Percentiles rank a stretch among this genome's conserved stretches.
Conservation (phyloP, 2,113 vertebrate species). For the Lasiurus cinereus region DNA sequence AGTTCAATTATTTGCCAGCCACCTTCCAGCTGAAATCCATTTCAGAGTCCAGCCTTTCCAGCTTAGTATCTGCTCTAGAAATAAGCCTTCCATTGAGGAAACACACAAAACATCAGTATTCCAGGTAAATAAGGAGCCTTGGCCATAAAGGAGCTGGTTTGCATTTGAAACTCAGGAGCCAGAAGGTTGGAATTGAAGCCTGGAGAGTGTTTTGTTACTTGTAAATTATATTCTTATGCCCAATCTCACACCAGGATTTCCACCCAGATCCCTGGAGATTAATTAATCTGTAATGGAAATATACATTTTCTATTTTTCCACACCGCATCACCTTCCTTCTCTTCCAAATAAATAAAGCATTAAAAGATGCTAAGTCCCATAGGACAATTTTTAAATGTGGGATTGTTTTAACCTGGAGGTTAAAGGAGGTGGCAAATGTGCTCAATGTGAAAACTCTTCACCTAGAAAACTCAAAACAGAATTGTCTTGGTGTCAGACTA, state of each 20-base stretch:
- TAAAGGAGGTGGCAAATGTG: constrained; percentile 39
- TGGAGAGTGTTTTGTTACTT: background rate
- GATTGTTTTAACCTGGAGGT: constrained; percentile 23
- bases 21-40: background rate
- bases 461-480: constrained; percentile 22
- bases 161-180: constrained; percentile 44
- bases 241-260: background rate
- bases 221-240: constrained; percentile 47
- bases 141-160: constrained; percentile 7
- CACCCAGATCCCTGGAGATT: background rate
- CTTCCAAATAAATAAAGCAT: constrained; percentile 15
- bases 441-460: background rate
- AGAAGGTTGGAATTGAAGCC: background rate
- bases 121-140: background rate
- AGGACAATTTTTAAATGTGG: constrained; percentile 1
- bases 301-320: constrained; percentile 22
- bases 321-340: background rate
- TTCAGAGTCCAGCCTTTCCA: background rate
- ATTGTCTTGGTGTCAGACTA: background rate
- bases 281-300: background rate
- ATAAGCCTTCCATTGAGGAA: constrained; percentile 38
- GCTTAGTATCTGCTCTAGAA: background rate
- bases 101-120: background rate
- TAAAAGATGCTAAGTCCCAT: constrained; percentile 49
- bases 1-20: background rate